Conservation (phyloP, 2,888 invertebrate species). For the Thecophora atra region DNA sequence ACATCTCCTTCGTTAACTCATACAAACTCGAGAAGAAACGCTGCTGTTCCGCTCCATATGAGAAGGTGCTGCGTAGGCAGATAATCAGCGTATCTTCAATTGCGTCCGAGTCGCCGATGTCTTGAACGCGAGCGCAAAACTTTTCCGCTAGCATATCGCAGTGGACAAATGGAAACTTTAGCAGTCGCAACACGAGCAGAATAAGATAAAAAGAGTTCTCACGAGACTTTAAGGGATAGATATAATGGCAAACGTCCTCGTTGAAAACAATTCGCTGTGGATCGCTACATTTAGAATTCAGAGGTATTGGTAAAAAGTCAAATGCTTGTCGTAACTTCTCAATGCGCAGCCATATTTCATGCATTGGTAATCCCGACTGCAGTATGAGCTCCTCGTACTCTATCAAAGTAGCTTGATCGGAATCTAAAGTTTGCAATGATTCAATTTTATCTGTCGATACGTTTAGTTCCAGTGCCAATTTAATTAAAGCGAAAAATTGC, state of each 20-base stretch:
- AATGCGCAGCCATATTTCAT: constrained; percentile 79
- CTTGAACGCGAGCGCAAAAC: constrained; percentile 57
- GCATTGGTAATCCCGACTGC: constrained; percentile 74
- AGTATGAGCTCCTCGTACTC: constrained; percentile 73
- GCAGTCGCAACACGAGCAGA: constrained; percentile 69
- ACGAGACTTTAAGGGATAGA: constrained; percentile 73
- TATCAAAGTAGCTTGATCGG: constrained; percentile 62
- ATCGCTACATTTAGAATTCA: constrained; percentile 68
- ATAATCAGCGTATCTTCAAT: constrained; percentile 67
- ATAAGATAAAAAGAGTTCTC: constrained; percentile 72
- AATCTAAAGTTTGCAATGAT: constrained; percentile 53
- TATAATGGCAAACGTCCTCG: constrained; percentile 74
- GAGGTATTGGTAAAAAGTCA: constrained; percentile 72
- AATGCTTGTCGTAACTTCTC: constrained; percentile 78
- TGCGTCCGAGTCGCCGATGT: constrained; percentile 65
- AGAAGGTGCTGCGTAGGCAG: constrained; percentile 46
- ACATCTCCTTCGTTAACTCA: constrained; percentile 67
- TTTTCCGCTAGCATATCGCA: constrained; percentile 66
- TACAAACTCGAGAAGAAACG: constrained; percentile 52
- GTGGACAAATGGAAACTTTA: constrained; percentile 71
- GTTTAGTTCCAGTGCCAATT: constrained; percentile 76
- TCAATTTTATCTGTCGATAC: constrained; percentile 67
- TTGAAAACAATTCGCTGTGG: constrained; percentile 74
- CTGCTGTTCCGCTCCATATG: constrained; percentile 28
- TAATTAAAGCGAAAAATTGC: constrained; percentile 77